Evolutionary conservation across 2,888 invertebrate species (phyloP), one percentile per base, ranked within the genome.

Genomic region (Adineta ricciae): DNA sequence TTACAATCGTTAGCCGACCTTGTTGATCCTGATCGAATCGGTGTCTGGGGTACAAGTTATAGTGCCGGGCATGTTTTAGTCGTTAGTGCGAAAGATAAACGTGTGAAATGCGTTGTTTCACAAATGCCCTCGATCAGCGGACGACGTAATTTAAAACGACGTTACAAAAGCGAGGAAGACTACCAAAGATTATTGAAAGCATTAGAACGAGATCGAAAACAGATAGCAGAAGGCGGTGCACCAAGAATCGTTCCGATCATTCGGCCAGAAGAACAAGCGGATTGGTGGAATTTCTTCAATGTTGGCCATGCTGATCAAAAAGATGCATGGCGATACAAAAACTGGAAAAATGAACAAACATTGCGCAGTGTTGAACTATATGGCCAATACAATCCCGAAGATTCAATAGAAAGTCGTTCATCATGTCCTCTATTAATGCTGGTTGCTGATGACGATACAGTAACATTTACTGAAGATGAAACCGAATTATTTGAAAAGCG

Each of bases 101-200:
- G 72, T 72, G 72, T 72, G 4, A 72, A 72, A 72, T 72, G 27
- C 36, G 72, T 72, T 36, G 72, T 72, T 72, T 72, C 72, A 72
- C 72, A 72, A 72, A 36, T 72, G 36, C 72, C 72, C 27, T 32
- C 72, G 1, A 72, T 72, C 2, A 72, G 7, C 36, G 72, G 72
- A 72, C 32, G 11, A 72, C 72, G 7, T 11, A 72, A 72, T 72
- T 32, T 72, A 19, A 32, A 24, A 32, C 11, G 72, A 72, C 32
- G 36, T 2, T 46, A 46, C 11, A 72, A 36, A 36, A 36, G 16
- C 36, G 72, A 72, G 3, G 72, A 72, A 4, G 14, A 72, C 7
- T 72, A 36, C 16, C 72, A 72, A 36, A 72, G 19, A 32, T 72
- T 27, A 72, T 27, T 72, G 4, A 72, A 72, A 0, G 72, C 27